phyloP scores from a whole-genome alignment of 2,797 vertebrate species.

The Rousettus madagascariensis region DNA sequence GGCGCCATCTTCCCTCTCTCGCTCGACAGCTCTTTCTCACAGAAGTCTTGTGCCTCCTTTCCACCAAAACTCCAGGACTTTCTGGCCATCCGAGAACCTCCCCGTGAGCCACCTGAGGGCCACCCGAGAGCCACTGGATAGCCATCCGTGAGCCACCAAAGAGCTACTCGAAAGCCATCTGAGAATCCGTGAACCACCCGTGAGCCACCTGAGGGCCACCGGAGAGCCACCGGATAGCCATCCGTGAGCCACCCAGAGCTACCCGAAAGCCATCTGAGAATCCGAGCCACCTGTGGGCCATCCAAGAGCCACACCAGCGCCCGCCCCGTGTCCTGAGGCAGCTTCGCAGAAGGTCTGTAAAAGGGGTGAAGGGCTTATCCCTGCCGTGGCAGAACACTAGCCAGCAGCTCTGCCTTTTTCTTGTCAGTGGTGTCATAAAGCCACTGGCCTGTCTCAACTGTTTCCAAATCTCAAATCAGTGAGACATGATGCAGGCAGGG shows the following conservation, averaged over 20 bases:
- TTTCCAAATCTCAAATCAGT: neutral
- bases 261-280: too few relatives aligned
- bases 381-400: neutral
- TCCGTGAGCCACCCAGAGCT: too few relatives aligned
- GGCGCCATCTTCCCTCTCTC: accelerated
- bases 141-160: too few relatives aligned
- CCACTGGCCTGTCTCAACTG: accelerated
- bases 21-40: accelerated
- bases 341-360: conserved; percentile 13
- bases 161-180: too few relatives aligned
- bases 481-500: neutral
- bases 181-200: too few relatives aligned
- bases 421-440: accelerated
- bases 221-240: too few relatives aligned
- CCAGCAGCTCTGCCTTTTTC: neutral
- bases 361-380: neutral
- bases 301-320: too few relatives aligned
- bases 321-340: neutral
- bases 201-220: too few relatives aligned
- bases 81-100: neutral
- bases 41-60: neutral
- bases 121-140: too few relatives aligned
- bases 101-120: too few relatives aligned
- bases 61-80: accelerated
- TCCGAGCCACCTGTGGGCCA: too few relatives aligned